These are phyloP conservation scores for Psilopogon haemacephalus DNA, from an alignment of 2,113 vertebrate species.

Conservation along the genomic window DNA sequence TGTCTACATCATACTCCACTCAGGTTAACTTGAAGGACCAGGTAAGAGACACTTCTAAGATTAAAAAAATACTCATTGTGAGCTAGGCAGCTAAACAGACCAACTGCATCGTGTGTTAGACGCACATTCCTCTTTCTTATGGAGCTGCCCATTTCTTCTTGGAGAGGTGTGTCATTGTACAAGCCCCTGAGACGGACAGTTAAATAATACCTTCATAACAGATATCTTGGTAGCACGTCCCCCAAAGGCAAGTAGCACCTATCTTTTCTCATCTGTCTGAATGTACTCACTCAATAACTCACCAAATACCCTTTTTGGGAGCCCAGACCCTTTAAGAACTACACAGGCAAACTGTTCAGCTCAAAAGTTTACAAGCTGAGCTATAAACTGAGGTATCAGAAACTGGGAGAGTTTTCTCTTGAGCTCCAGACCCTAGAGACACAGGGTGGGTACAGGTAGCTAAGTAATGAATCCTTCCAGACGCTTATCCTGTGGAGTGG, in stretches of 20 bases:
- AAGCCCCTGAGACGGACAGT: background rate
- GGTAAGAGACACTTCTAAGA: background rate
- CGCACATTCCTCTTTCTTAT: background rate
- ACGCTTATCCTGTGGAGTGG: background rate
- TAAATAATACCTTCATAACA: background rate
- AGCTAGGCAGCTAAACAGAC: background rate
- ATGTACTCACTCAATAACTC: background rate
- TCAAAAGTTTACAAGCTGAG: background rate
- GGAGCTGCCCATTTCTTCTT: background rate
- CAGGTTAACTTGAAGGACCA: background rate
- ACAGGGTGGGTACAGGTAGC: background rate
- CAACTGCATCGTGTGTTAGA: background rate
- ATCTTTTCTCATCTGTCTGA: background rate
- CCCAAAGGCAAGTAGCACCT: background rate
- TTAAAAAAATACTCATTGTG: background rate
- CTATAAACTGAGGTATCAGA: background rate
- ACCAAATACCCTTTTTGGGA: background rate
- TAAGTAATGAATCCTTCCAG: background rate
- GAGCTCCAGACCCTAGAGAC: background rate
- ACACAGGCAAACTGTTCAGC: background rate
- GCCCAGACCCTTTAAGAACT: background rate
- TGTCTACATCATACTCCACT: fast-evolving
- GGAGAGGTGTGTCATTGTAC: background rate
- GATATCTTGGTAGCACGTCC: background rate
- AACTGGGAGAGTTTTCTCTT: background rate